Evolutionary conservation across 1,140 invertebrate species (phyloP), one percentile per base, ranked within the genome.

Genomic region (Drosophila chauvacae): DNA sequence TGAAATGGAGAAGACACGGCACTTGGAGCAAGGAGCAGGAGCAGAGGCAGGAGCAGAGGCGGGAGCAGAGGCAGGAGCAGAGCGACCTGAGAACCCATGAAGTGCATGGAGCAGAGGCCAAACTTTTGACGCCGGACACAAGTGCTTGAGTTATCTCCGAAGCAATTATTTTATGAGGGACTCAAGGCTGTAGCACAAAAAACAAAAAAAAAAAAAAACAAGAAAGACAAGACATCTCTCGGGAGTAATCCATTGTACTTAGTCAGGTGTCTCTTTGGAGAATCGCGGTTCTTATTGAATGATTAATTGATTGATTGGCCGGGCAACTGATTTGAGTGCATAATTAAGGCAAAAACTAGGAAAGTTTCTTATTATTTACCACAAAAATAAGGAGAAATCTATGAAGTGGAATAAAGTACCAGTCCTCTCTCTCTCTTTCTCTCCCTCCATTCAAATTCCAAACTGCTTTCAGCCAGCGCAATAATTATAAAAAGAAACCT

Each of bases 101-200:
- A 33, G 14, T 64, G n/a, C 30, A 37, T 16, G 28, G 23, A 18
- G 23, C 33, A 66, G 7, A 30, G 64, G 44, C 23, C 39, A 55
- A 70, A 56, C 66, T 68, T 70, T 66, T 68, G 14, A 51, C 11
- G 45, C 33, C 61, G 14, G 39, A 61, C 41, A 45, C 23, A 42
- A 41, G 14, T 35, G 18, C 55, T 61, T n/a, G 10, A 47, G 28
- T 65, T 65, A 50, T 42, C 13, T 65, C 30, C 28, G 5, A 53
- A 70, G 66, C 23, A 63, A 63, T 68, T 47, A 62, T 48, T 45
- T 48, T 33, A 20, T 68, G 7, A 30, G 14, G 20, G 2, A 3
- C 33, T 20, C n/a, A 63, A 55, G 30, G 59, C 53, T 41, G 11
- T 6, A 9, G 16, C 37, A 26, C 9, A 20, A 11, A 13, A 56